These are phyloP conservation scores for Xenopus laevis DNA, from an alignment of 2,113 vertebrate species.

Conservation along the genomic window DNA sequence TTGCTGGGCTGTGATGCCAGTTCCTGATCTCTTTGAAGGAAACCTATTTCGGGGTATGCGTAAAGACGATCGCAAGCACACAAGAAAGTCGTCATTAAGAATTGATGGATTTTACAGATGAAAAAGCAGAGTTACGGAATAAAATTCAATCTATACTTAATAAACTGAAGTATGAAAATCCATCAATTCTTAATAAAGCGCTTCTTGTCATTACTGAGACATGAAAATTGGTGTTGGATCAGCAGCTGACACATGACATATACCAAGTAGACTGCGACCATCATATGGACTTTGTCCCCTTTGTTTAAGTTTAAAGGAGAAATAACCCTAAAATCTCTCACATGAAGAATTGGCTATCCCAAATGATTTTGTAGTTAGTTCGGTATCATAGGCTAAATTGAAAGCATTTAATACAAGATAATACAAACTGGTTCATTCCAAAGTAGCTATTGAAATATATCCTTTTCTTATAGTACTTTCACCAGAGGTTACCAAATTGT, in stretches of 20 bases:
- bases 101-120: constrained; percentile 38
- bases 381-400: too few relatives aligned
- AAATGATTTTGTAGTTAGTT: too few relatives aligned
- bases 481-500: too few relatives aligned
- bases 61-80: constrained; percentile 15
- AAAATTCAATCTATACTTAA: constrained; percentile 44
- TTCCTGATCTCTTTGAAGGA: neutral
- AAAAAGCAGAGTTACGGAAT: constrained; percentile 36
- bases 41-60: constrained; percentile 10
- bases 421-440: too few relatives aligned
- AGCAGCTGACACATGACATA: constrained; percentile 25
- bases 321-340: too few relatives aligned
- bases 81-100: constrained; percentile 34
- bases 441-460: too few relatives aligned
- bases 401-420: too few relatives aligned
- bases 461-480: too few relatives aligned
- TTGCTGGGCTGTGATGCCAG: neutral
- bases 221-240: constrained; percentile 22
- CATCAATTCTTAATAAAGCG: constrained; percentile 42
- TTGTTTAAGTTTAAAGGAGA: constrained; percentile 1
- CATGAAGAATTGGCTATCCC: too few relatives aligned
- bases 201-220: constrained; percentile 38
- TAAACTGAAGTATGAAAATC: constrained; percentile 38
- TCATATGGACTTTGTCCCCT: constrained; percentile 11
- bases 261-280: constrained; percentile 15